Evolutionary conservation across 2,797 vertebrate species (phyloP).

Genomic region (Pangasius macronema): DNA sequence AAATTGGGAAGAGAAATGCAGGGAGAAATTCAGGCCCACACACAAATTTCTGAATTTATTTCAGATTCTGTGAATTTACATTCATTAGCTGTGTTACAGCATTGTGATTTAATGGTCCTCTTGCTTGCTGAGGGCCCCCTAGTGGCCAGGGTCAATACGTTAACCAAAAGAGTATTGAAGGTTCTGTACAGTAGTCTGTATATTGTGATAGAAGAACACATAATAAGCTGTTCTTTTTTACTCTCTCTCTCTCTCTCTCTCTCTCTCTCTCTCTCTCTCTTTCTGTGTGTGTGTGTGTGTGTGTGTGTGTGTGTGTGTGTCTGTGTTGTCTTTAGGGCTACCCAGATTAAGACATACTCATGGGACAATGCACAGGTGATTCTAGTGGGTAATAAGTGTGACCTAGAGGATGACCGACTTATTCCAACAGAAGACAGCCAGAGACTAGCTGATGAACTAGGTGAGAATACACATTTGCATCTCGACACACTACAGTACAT

Average conservation of each 20-base stretch:
- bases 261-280: too few species aligned
- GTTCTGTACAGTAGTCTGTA: not conserved
- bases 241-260: too few species aligned
- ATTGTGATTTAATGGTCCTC: not conserved
- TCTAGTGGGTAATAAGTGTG: constrained; percentile 91
- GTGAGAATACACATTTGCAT: constrained; percentile 65
- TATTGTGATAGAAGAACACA: not conserved
- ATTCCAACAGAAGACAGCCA: constrained; percentile 84
- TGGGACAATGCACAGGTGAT: constrained; percentile 94
- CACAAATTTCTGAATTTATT: not conserved
- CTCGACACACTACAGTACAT: not conserved
- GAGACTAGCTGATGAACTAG: constrained; percentile 83
- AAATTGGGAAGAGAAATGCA: not conserved
- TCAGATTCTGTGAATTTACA: not conserved
- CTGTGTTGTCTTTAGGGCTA: constrained; percentile 76
- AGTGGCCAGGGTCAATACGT: not conserved
- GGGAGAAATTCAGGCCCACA: not conserved
- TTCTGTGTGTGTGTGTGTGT: not conserved
- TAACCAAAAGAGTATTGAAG: not conserved
- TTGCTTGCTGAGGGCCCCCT: not conserved
- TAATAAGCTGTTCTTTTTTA: not conserved
- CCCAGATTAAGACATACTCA: constrained; percentile 92
- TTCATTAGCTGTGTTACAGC: not conserved
- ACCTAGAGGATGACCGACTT: constrained; percentile 87
- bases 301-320: not conserved